Evolutionary conservation across 1,140 invertebrate genomes (phyloP), one percentile per base, ranked within the genome.

Genomic region (Luehdorfia chinensis): DNA sequence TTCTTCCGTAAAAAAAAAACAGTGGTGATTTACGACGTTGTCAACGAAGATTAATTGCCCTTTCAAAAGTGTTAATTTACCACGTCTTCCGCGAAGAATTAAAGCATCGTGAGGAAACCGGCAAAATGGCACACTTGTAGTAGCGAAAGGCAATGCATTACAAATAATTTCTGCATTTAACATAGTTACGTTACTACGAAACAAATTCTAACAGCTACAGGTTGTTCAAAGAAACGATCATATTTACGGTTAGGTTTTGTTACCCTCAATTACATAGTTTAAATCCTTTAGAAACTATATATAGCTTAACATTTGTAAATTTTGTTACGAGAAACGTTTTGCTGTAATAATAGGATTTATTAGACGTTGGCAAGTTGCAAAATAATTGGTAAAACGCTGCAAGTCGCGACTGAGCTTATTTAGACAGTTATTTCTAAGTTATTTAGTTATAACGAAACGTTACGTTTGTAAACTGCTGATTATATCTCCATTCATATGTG

Each of bases 301-400:
- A 6, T 21, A 21, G 19, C 21, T 8, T 19, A 30, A 7, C 2
- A 15, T 5, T 18, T 19, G 9, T 37, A 7, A 21, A 7, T 15
- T 23, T n/a, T n/a, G n/a, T n/a, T n/a, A n/a, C n/a, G n/a, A 16
- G 34, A 23, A 37, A 23, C 34, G 18, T 37, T 37, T 37, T 37
- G 18, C 34, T 11, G 18, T 37, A 37, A 37, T 37, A 4, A 2
- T 11, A 21, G 34, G 16, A 11, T 37, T 37, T 37, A 37, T 12
- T 9, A 9, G 4, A 8, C 16, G 14, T 21, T 8, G 34, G 18
- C 6, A 37, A 19, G 34, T 37, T 37, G 34, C 11, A 21, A 37
- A 12, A 3, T 9, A 1, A 6, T 9, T 13, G 32, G 11, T 31
- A 31, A 13, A 12, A 31, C 1, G 30, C 13, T 13, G n/a, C n/a